Evolutionary conservation across 2,113 vertebrate species (phyloP), one percentile per base, ranked within the genome.

Genomic region (Taurulus bubalis): DNA sequence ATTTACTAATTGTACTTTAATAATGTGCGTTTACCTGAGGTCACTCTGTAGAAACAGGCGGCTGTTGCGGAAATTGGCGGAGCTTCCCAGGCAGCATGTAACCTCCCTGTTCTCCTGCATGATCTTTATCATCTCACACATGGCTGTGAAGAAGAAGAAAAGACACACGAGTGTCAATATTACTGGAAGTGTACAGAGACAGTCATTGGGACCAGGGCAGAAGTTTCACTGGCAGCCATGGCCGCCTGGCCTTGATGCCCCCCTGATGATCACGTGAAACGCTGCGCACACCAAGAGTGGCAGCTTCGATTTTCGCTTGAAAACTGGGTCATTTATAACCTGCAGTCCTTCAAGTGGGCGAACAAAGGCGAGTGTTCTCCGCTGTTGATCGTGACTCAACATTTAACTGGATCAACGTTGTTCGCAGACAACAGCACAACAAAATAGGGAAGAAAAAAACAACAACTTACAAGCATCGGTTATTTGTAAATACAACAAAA

Each of bases 41-140:
- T 99, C 96, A 0, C 98, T 99, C 82, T 99, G 98, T 34, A 99
- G 94, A 85, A 99, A 99, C 53, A 99, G 96, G 70, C 97, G 96
- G 67, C 96, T 98, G 89, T 99, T 99, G 5, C 97, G 91, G 80
- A 98, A 96, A 90, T 98, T 99, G 80, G 97, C 97, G 0, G 98
- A 96, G 85, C 98, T 99, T 49, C 98, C 98, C 89, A 99, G 92
- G 84, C 98, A 99, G 93, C 98, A 99, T 0, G 98, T 98, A 24
- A 99, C 97, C 91, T 99, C 98, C 82, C 97, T 96, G 0, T 98
- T 97, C 83, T 99, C 98, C 93, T 99, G 98, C 98, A 99, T 99
- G 92, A 99, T 99, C 95, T 98, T 97, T 84, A 99, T 99, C 98
- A 99, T 99, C 92, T 99, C 98, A 82, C 97, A 98, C 98, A 99